Percentiles rank a stretch among this genome's conserved stretches.
Evolutionary conservation across 2,888 invertebrate species (phyloP).

Genomic region (Seladonia tumulorum): DNA sequence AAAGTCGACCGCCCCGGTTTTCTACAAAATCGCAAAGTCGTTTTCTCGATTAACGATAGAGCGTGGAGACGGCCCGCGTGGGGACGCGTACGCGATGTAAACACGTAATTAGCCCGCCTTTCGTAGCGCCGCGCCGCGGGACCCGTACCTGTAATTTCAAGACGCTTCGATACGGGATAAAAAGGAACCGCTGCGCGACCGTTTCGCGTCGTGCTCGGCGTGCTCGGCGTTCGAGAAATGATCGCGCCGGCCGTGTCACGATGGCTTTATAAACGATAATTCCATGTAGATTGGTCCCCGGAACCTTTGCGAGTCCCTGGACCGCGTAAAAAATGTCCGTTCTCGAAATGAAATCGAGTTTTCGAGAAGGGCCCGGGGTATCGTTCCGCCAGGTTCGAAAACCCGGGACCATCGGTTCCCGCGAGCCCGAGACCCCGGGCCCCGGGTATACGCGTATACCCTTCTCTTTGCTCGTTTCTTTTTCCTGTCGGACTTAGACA

Average conservation of each 20-base stretch:
- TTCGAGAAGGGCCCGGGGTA: neutral
- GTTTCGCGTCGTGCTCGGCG: neutral
- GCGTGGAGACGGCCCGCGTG: neutral
- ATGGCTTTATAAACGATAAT: neutral
- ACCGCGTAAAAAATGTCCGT: neutral
- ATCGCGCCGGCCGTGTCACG: neutral
- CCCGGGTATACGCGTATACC: conserved; percentile 29
- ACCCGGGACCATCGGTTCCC: conserved; percentile 30
- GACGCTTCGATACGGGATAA: neutral
- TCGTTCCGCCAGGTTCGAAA: conserved; percentile 9
- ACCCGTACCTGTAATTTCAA: neutral
- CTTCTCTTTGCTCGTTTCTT: conserved; percentile 45
- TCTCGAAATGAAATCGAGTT: conserved; percentile 3
- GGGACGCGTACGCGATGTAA: conserved; percentile 10
- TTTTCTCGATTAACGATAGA: conserved; percentile 25
- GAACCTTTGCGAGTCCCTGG: neutral
- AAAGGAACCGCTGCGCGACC: neutral
- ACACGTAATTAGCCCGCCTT: conserved; percentile 21
- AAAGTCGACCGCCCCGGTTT: conserved; percentile 14
- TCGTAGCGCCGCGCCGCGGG: neutral
- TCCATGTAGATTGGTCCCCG: neutral
- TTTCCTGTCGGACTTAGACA: conserved; percentile 60
- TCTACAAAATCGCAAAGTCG: too few species aligned
- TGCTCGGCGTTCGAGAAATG: neutral
- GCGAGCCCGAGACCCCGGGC: conserved; percentile 31